Base-by-base conservation (phyloP, 2,888 invertebrate species). In the Phalera bucephala region DNA sequence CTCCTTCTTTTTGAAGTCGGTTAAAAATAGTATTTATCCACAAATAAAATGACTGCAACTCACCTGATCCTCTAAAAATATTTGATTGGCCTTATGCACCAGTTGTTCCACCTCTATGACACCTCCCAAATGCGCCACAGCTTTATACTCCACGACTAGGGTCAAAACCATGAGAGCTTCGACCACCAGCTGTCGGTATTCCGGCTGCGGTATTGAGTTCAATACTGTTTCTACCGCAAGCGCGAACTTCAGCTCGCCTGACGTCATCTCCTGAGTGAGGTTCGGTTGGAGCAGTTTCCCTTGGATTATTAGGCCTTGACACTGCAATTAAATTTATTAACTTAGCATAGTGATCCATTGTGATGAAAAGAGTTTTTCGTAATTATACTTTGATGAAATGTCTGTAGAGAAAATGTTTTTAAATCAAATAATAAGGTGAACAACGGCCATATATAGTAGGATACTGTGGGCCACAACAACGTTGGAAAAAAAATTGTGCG, bases 211-310 rank as follows among this genome's bases (percentile, higher is more conserved):
- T 63, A 99, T 98, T 32, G 96, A 95, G 78, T 99, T 99, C 32
- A 99, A 90, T 1, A 98, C 98, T 1, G 97, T 96, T 85, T 99
- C 99, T 0, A 99, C 99, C 36, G 97, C 97, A 9, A 99, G 90
- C 0, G 99, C 99, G 84, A 99, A 99, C 87, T 99, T 99, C 60
- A 99, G 85, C 86, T 99, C 99, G 25, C 98, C 98, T 0, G 98
- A 93, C 0, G 99, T 99, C 99, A 99, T 99, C 93, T 99, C 99
- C 88, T 97, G 97, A 0, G 99, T 99, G 33, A 99, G 89, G 80
- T 95, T 96, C 68, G 97, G 97, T 35, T 96, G 96, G 12, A 99
- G 86, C 14, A 97, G 91, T 74, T 96, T 95, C 1, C 96, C 97
- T 77, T 98, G 97, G 48, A 99, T 97, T 5, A 95, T 94, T 34